A percentile compares a stretch with the other conserved stretches of the same genome.
phyloP scores from a whole-genome alignment of 1,140 invertebrate genomes.

The Brachystomella parvula region DNA sequence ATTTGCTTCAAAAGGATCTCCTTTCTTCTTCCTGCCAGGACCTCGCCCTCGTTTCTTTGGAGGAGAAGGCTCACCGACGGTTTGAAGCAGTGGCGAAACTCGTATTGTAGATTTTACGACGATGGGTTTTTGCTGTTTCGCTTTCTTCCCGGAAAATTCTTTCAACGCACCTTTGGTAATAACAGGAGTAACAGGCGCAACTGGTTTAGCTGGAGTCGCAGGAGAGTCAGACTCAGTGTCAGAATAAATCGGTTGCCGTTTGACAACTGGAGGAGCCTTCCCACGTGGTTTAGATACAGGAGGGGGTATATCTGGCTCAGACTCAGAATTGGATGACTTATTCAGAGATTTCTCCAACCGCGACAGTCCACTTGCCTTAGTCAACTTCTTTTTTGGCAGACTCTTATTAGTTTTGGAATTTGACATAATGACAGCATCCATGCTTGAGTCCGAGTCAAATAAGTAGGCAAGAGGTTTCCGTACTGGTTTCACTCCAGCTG shows the following conservation, averaged over 20 bases:
- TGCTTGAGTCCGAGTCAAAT: conserved; percentile 36
- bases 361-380: conserved; percentile 21
- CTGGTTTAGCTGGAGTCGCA: conserved; percentile 39
- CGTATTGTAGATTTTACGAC: conserved; percentile 41
- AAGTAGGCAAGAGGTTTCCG: conserved; percentile 30
- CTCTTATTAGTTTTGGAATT: not conserved
- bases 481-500: not conserved
- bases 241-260: conserved; percentile 56
- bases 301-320: conserved; percentile 30
- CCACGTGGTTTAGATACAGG: not conserved
- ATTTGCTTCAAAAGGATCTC: conserved; percentile 51
- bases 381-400: not conserved
- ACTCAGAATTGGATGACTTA: conserved; percentile 30
- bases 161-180: conserved; percentile 75
- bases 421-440: conserved; percentile 36
- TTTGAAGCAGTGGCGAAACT: conserved; percentile 17
- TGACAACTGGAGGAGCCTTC: not conserved
- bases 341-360: conserved; percentile 27
- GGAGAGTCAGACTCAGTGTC: conserved; percentile 56
- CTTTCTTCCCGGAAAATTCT: conserved; percentile 54
- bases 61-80: conserved; percentile 29
- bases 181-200: conserved; percentile 36
- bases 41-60: conserved; percentile 42
- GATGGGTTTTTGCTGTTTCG: conserved; percentile 40
- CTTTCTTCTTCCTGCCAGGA: conserved; percentile 49